phyloP scores from a whole-genome alignment of 2,797 vertebrate genomes.

The Tokudaia tokunoshimensis region DNA sequence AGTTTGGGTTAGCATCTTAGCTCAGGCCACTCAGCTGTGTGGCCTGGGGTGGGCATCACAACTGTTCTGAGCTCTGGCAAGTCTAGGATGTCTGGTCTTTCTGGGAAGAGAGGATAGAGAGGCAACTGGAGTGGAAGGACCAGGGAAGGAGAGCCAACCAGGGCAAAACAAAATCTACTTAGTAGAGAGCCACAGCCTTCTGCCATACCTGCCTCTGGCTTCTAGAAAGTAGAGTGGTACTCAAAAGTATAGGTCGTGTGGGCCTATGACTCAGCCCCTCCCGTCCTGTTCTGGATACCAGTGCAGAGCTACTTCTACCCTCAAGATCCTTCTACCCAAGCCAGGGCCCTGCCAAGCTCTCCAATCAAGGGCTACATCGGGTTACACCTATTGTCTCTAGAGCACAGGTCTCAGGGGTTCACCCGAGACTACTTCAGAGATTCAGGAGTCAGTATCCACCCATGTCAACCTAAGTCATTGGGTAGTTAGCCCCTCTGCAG shows the following conservation, averaged over 20 bases:
- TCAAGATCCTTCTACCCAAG: not conserved
- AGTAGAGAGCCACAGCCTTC: not conserved
- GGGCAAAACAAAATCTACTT: not conserved
- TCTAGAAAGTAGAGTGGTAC: not conserved
- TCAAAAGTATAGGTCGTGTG: not conserved
- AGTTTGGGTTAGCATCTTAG: not conserved
- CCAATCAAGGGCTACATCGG: not conserved
- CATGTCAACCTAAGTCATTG: not conserved
- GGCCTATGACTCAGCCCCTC: rapidly evolving
- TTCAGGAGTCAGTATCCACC: not conserved
- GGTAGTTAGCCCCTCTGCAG: not conserved
- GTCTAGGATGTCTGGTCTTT: not conserved
- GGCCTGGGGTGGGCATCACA: not conserved
- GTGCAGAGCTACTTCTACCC: not conserved
- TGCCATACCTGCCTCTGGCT: not conserved
- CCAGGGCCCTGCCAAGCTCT: not conserved
- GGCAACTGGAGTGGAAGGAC: not conserved
- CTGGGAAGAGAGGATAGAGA: not conserved
- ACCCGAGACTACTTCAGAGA: not conserved
- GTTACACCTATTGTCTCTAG: rapidly evolving
- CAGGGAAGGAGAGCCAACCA: not conserved
- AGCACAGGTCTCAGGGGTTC: too few relatives aligned
- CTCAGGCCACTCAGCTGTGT: rapidly evolving
- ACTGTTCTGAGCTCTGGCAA: not conserved
- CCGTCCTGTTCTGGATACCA: not conserved